Base-by-base conservation (phyloP, 2,797 vertebrate species). In the Chanos chanos region DNA sequence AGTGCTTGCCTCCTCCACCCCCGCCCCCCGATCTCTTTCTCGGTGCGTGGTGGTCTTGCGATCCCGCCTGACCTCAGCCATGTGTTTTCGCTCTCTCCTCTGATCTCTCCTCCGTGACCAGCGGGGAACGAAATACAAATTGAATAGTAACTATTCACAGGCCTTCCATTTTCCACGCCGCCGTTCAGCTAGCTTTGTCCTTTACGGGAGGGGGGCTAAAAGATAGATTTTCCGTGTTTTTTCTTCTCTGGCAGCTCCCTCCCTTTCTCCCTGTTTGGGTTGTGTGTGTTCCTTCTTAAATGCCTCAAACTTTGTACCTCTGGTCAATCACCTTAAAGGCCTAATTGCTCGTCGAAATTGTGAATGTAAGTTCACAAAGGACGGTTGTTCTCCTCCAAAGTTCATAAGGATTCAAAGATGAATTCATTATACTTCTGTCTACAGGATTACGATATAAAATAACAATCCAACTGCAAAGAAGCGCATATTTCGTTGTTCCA, bases 141-240 rank as follows among this genome's bases (percentile, higher is more conserved):
- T 98, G 94, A 98, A 99, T 97, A 94, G 94, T 98, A 98, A 98
- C 94, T 91, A 94, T 98, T 98, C 92, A 93, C 94, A 97, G 94
- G 89, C 93, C 89, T 69, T 81, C 90, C 91, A n/a, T n/a, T 91
- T 91, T 93, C 92, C 90, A 91, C 88, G 87, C 87, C 90, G 80
- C 91, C 83, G 90, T 86, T 92, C 93, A 93, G 88, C 87, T 88
- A 73, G 87, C 90, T 94, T 94, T 93, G 93, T 95, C 90, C 34
- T 31, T 39, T 33, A 80, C 84, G 31, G 67, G 64, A 75, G 78
- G 78, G 49, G 50, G 71, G 70, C 72, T 72, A 66, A 81, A 86
- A 92, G 86, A 91, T 90, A 87, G 89, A 91, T 85, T 90, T 85
- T 87, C 86, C 83, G 75, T 80, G 77, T 87, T 92, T 87, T 85